A percentile compares a stretch with the other conserved stretches of the same genome.
These are phyloP conservation scores for Echinarachnius parma DNA, from an alignment of 53 echinoderm and acorn worm genomes.

Conservation along the genomic window DNA sequence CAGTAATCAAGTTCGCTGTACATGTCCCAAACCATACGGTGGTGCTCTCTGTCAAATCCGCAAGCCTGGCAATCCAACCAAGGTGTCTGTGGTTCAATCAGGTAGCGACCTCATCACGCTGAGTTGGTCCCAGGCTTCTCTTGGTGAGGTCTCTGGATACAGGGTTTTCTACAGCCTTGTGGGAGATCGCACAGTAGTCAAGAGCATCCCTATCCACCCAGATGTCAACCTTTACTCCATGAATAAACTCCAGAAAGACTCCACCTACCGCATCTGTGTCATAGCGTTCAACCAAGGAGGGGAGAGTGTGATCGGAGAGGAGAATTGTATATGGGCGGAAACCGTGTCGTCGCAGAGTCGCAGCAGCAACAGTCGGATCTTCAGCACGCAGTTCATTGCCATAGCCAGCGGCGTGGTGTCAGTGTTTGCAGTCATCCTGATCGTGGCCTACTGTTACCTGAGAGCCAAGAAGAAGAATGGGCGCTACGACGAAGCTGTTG, in stretches of 20 bases:
- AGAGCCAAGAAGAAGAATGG: slow-evolving; percentile 58
- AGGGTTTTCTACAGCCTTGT: slow-evolving; percentile 75
- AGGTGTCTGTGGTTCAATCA: slow-evolving; percentile 62
- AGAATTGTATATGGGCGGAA: slow-evolving; percentile 80
- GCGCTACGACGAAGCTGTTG: slow-evolving; percentile 43
- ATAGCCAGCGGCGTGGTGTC: slow-evolving; percentile 69
- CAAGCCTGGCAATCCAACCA: slow-evolving; percentile 64
- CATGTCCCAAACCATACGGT: slow-evolving; percentile 64
- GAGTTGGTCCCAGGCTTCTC: slow-evolving; percentile 52
- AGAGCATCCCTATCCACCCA: slow-evolving; percentile 77
- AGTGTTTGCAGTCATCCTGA: slow-evolving; percentile 45
- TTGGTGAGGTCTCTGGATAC: slow-evolving; percentile 66
- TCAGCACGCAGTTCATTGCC: slow-evolving; percentile 53
- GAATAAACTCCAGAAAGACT: slow-evolving; percentile 62
- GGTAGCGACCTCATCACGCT: slow-evolving; percentile 59
- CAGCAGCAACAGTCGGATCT: slow-evolving; percentile 30
- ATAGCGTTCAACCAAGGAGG: slow-evolving; percentile 86
- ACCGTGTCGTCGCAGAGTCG: slow-evolving; percentile 38
- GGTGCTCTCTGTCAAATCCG: slow-evolving; percentile 67
- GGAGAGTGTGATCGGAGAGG: slow-evolving; percentile 66
- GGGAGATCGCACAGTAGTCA: slow-evolving; percentile 59
- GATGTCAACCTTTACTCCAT: slow-evolving; percentile 77
- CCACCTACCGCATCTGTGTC: slow-evolving; percentile 84
- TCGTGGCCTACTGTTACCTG: slow-evolving; percentile 66
- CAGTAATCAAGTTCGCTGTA: slow-evolving; percentile 38